Evolutionary conservation across 92 coral and sea anemone genomes (phyloP), one percentile per base, ranked within the genome.

Genomic region (Palythoa caribaeorum): DNA sequence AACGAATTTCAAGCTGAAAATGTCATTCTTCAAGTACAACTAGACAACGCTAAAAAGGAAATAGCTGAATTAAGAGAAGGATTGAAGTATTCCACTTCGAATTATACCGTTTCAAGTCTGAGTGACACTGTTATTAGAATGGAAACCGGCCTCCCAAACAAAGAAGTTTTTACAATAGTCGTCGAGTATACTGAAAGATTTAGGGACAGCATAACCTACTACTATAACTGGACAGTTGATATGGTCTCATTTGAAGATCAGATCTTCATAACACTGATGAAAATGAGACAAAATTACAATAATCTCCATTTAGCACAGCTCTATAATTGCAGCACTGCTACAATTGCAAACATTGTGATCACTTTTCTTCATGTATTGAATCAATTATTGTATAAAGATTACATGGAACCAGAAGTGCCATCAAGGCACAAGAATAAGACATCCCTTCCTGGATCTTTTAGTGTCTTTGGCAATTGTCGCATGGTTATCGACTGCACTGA

Each of bases 121-220:
- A 76, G 76, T 59, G 11, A 47, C 53, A 79, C 73, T 17, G 91
- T 83, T 16, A 48, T 87, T 47, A 35, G 86, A 66, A 87, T 91
- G 88, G 93, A 91, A 79, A 90, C 93, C 7, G 93, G 88, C n/a
- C 85, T 87, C 17, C 91, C 93, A 37, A 80, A 83, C 63, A 91
- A 87, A 69, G 90, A 91, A 38, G 47, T 87, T 52, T 83, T 91
- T 38, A 19, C 35, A 0, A 90, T 80, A 65, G 88, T 90, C 28
- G 84, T 87, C 20, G 69, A 90, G 11, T 87, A 86, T 79, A 20
- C 84, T 19, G 78, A 63, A 28, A 86, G 79, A 62, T 86, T 90
- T 20, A 90, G 81, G 59, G 87, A 78, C 51, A 70, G 76, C 36
- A 55, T 86, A 10, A 60, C 53, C 10, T 90, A 90, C 71, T 90